Percentiles rank a stretch among this genome's conserved stretches.
phyloP scores from a whole-genome alignment of 2,888 invertebrate species.

The Luperina testacea region DNA sequence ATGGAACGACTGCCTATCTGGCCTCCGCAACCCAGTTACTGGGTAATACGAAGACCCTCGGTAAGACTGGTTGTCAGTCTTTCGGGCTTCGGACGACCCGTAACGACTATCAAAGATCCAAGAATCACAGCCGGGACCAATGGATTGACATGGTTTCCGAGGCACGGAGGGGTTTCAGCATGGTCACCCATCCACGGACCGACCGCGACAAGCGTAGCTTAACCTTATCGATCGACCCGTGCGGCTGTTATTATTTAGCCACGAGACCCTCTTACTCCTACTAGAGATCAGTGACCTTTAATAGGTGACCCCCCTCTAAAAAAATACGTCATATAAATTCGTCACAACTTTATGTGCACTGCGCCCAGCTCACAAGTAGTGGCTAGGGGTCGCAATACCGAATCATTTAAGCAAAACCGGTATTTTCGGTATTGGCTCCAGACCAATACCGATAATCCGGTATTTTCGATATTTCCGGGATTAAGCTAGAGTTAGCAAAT shows the following conservation, averaged over 20 bases:
- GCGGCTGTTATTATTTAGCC: not conserved
- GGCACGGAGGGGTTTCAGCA: not conserved
- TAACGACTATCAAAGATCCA: too few species aligned
- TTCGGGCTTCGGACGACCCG: too few species aligned
- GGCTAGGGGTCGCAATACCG: too few species aligned
- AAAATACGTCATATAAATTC: constrained; percentile 15
- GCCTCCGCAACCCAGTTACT: too few species aligned
- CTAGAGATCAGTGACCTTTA: not conserved
- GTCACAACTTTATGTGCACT: constrained; percentile 32
- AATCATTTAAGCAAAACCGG: too few species aligned
- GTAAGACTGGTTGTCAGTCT: too few species aligned
- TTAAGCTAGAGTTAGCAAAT: too few species aligned
- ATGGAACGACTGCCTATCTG: too few species aligned
- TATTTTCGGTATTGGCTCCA: too few species aligned
- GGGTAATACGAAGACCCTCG: too few species aligned
- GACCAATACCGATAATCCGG: too few species aligned
- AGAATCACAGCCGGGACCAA: not conserved
- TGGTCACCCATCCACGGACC: not conserved
- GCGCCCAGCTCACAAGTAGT: constrained; percentile 3
- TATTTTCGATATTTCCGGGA: too few species aligned
- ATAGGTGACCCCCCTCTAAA: constrained; percentile 4
- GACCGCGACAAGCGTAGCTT: not conserved
- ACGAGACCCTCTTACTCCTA: not conserved
- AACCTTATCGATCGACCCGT: not conserved
- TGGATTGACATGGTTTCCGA: not conserved